Evolutionary conservation across 2,797 vertebrate species (phyloP), one percentile per base, ranked within the genome.

Genomic region (Artibeus jamaicensis): DNA sequence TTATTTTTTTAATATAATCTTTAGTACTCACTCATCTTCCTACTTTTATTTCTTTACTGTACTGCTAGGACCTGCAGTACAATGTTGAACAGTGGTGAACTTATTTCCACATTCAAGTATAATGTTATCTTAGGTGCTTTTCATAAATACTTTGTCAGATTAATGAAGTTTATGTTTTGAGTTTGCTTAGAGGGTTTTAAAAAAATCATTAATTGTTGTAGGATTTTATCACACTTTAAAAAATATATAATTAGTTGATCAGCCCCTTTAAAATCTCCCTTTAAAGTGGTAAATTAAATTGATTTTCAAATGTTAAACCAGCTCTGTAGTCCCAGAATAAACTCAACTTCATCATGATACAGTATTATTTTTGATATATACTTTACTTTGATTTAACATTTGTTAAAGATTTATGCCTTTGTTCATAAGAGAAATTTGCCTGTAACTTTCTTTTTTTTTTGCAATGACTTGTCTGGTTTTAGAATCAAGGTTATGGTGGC

Each of bases 381-480:
- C 24, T 68, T 93, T 39, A 57, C 29, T 78, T 90, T 78, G 46
- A 91, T 65, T 86, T 95, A 48, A 48, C 70, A 89, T 89, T 70
- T 92, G 19, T 26, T 76, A 39, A 85, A 85, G 46, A 93, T 90
- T 48, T 67, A 68, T 39, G 59, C 37, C 16, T 74, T 85, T 85
- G 91, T 77, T 91, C 32, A 26, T 92, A n/a, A 84, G 44, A 73
- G 4, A 65, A 79, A 65, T 74, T 59, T 71, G 29, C 21, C 29
- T 70, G 0, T 59, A 65, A 82, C 70, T 93, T 76, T 67, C 26
- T 32, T 37, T n/a, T 85, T 22, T n/a, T n/a, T n/a, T 67, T 50
- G 4, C 39, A 85, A 62, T 85, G 42, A 46, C 53, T 84, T 67
- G 14, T 70, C 53, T 92, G 24, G 9, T 87, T 81, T 91, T 89